Percentiles rank a stretch among this genome's conserved stretches.
Evolutionary conservation across 2,888 invertebrate species (phyloP).

Genomic region (Stenotaenia linearis): DNA sequence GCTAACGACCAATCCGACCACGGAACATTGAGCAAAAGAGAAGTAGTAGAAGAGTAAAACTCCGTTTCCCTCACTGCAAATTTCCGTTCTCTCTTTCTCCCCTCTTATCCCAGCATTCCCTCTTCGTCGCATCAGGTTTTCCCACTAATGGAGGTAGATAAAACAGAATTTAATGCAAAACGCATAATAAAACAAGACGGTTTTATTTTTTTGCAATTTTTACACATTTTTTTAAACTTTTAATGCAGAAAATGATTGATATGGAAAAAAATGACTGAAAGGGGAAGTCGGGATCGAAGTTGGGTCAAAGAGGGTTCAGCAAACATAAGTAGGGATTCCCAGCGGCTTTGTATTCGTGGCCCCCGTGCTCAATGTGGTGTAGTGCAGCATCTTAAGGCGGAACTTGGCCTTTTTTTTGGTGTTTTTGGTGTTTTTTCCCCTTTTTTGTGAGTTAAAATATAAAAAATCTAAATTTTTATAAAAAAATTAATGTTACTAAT

Average conservation of each 20-base stretch:
- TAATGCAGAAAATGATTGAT: neutral
- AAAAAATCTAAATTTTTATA: neutral
- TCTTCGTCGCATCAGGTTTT: neutral
- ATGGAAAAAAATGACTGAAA: neutral
- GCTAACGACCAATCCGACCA: slow-evolving; percentile 5
- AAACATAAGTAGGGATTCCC: neutral
- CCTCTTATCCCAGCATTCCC: neutral
- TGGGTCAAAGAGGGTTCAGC: slow-evolving; percentile 6
- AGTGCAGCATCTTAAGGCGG: neutral
- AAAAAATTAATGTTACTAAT: neutral
- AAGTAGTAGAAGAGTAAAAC: neutral
- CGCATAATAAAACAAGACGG: neutral
- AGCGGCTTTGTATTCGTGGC: neutral
- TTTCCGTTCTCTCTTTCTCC: neutral
- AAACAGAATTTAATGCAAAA: neutral
- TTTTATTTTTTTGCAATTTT: too few relatives aligned
- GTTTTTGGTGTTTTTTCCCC: neutral
- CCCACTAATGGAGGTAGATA: neutral
- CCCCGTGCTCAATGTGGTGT: neutral
- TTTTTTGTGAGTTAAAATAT: too few relatives aligned
- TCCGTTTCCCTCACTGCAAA: slow-evolving; percentile 14
- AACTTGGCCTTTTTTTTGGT: too few relatives aligned
- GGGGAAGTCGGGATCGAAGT: neutral
- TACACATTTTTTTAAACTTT: neutral
- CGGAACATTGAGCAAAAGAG: slow-evolving; percentile 11